Evolutionary conservation across 2,888 invertebrate genomes (phyloP).

Genomic region (Scrobipalpa atriplicella): DNA sequence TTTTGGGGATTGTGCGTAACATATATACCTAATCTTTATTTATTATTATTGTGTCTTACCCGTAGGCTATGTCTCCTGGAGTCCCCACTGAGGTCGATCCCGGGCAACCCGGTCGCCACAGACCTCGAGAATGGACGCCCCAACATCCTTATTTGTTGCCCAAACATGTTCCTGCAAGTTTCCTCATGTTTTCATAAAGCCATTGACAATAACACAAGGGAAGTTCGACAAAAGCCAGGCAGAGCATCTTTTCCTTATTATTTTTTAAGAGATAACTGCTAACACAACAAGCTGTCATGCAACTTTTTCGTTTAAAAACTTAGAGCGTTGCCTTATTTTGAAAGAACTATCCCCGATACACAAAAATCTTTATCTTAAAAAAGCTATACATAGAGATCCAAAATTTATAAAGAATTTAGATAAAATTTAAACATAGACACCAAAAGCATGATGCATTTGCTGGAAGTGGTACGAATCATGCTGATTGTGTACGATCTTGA

Average conservation of each 20-base stretch:
- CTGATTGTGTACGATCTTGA: slow-evolving; percentile 65
- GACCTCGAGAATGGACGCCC: slow-evolving; percentile 86
- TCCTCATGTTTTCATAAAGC: slow-evolving; percentile 55
- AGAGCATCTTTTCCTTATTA: slow-evolving; percentile 54
- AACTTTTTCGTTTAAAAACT: slow-evolving; percentile 51
- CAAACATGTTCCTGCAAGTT: slow-evolving; percentile 84
- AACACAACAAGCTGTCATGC: slow-evolving; percentile 81
- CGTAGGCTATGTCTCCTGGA: slow-evolving; percentile 83
- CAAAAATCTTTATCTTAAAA: not conserved
- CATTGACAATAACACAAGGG: slow-evolving; percentile 53
- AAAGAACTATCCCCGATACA: slow-evolving; percentile 7
- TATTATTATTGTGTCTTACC: slow-evolving; percentile 70
- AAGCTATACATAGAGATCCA: slow-evolving; percentile 53
- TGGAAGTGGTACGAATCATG: slow-evolving; percentile 73
- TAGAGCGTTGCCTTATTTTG: slow-evolving; percentile 22
- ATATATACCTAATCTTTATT: not conserved
- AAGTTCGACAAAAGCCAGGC: slow-evolving; percentile 61
- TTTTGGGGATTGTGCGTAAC: no score
- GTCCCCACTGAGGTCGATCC: slow-evolving; percentile 77
- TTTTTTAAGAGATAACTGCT: slow-evolving; percentile 55
- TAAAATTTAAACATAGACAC: slow-evolving; percentile 68
- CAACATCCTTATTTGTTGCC: slow-evolving; percentile 85
- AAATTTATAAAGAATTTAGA: slow-evolving; percentile 42
- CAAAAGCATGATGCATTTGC: slow-evolving; percentile 81
- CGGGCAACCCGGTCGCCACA: slow-evolving; percentile 82